A percentile compares a stretch with the other conserved stretches of the same genome.
These are phyloP conservation scores for Mastomys natalensis DNA, from an alignment of 2,113 vertebrate species.

Conservation along the genomic window DNA sequence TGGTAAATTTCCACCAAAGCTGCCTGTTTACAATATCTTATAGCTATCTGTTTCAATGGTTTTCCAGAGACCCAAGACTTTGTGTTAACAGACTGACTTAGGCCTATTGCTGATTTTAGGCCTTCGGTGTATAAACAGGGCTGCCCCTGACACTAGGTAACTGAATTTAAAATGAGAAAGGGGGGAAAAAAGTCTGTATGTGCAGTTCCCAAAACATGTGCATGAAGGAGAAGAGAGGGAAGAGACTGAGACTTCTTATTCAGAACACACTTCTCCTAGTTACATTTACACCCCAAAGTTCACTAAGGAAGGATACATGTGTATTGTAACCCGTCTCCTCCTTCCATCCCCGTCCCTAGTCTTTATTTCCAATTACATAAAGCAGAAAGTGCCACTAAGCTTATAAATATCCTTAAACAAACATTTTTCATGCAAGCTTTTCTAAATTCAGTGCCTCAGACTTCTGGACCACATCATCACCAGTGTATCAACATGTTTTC, in stretches of 20 bases:
- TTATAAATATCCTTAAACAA: background rate
- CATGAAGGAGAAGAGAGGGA: background rate
- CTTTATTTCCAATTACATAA: slow-evolving; percentile 3
- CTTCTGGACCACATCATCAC: background rate
- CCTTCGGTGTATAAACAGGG: too few species aligned
- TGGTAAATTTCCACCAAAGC: too few species aligned
- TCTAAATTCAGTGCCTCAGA: background rate
- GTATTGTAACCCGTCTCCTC: background rate
- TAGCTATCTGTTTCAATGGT: too few species aligned
- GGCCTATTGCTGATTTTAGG: too few species aligned
- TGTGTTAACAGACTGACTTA: too few species aligned
- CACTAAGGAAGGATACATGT: background rate
- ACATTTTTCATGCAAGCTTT: background rate
- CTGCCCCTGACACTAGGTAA: background rate
- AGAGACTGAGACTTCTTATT: background rate
- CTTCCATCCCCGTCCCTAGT: background rate
- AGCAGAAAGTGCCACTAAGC: background rate
- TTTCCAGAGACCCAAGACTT: too few species aligned
- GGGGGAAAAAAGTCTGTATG: background rate
- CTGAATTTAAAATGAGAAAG: background rate
- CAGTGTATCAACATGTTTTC: background rate
- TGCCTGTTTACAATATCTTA: too few species aligned
- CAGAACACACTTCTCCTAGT: background rate
- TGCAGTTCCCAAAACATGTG: background rate
- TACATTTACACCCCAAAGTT: background rate